Evolutionary conservation across 2,113 vertebrate species (phyloP).

Genomic region (Microcebus ravelobensis): DNA sequence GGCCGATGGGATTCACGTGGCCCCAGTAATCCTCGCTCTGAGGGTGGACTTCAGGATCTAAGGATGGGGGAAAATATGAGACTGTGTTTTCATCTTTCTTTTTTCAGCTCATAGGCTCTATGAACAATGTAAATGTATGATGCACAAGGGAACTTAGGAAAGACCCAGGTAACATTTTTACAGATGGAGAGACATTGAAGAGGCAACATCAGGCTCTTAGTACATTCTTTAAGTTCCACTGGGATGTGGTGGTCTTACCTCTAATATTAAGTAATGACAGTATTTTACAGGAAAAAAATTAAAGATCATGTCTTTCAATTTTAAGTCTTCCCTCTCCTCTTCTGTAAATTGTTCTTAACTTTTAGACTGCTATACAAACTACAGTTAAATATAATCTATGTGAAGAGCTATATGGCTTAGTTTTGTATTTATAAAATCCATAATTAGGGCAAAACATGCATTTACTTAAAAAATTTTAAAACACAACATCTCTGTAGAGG

Average conservation of each 20-base stretch:
- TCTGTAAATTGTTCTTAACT: not conserved
- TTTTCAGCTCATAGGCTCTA: not conserved
- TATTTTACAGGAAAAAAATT: not conserved
- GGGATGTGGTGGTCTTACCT: fast-evolving
- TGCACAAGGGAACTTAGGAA: not conserved
- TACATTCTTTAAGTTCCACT: not conserved
- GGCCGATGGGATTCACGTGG: conserved; percentile 98
- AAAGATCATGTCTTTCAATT: not conserved
- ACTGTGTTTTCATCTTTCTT: not conserved
- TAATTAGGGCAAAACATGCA: not conserved
- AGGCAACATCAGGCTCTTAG: not conserved
- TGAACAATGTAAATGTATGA: not conserved
- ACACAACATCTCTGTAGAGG: not conserved
- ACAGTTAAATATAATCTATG: not conserved
- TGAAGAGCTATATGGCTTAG: not conserved
- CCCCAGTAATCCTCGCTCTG: conserved; percentile 99
- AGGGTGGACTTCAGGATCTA: conserved; percentile 98
- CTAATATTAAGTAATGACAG: not conserved
- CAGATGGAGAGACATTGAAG: not conserved
- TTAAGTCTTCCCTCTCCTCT: not conserved
- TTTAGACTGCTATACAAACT: not conserved
- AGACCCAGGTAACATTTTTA: not conserved
- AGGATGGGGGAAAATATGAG: fast-evolving
- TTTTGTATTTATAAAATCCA: not conserved
- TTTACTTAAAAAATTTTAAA: not conserved